Evolutionary conservation across 2,888 invertebrate species (phyloP).

Genomic region (Trachelus stipa): DNA sequence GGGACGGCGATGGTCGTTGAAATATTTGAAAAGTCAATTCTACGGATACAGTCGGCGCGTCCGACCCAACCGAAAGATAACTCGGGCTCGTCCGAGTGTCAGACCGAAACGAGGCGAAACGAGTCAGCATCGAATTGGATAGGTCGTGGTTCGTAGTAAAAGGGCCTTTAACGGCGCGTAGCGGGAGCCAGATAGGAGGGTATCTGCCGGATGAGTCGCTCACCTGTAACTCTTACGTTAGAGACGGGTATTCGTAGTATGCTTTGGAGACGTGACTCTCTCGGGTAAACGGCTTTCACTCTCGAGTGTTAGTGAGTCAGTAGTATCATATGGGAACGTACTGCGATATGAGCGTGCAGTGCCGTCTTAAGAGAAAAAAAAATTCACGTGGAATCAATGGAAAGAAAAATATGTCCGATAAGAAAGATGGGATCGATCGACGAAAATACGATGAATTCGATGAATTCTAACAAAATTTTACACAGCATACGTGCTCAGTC

Average conservation of each 20-base stretch:
- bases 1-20: background rate
- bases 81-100: background rate
- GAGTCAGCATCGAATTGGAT: background rate
- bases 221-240: background rate
- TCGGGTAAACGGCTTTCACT: conserved; percentile 48
- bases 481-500: background rate
- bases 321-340: conserved; percentile 31
- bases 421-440: background rate
- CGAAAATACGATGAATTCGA: background rate
- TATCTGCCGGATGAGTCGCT: background rate
- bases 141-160: background rate
- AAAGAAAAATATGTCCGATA: background rate
- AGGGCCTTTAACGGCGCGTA: background rate
- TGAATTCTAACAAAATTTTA: background rate
- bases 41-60: background rate
- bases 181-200: background rate
- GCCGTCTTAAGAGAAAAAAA: background rate
- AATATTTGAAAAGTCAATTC: background rate
- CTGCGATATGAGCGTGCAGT: background rate
- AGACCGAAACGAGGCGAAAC: background rate
- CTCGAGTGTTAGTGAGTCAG: conserved; percentile 44
- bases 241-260: background rate
- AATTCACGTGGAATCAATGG: background rate
- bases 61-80: background rate
- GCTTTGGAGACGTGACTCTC: conserved; percentile 11